Conservation (phyloP, 2,888 invertebrate species). For the Caenorhabditis auriculariae region DNA sequence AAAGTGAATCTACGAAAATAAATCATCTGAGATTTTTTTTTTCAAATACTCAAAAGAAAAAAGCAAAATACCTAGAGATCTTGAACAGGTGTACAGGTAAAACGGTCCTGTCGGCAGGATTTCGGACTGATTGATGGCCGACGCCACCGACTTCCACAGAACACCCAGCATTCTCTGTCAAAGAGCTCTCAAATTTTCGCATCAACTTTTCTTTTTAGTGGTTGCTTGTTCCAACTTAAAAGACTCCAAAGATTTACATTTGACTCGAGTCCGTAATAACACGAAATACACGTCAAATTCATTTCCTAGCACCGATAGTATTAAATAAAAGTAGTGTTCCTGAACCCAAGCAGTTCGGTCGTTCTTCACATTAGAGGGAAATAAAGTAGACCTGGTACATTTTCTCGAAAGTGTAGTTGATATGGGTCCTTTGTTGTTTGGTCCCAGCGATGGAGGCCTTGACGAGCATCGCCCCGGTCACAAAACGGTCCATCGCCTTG, state of each 20-base stretch:
- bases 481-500: constrained; percentile 17
- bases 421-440: constrained; percentile 4
- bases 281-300: background rate
- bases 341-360: too few species aligned
- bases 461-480: constrained; percentile 5
- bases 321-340: background rate
- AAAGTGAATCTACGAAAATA: too few species aligned
- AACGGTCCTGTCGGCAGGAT: constrained; percentile 34
- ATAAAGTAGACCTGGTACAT: background rate
- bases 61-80: constrained; percentile 9
- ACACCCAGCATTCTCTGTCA: constrained; percentile 26
- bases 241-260: too few species aligned
- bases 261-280: too few species aligned
- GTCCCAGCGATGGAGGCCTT: constrained; percentile 7
- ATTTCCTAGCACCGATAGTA: background rate
- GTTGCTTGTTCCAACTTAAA: background rate
- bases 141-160: constrained; percentile 32
- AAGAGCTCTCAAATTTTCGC: background rate
- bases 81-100: constrained; percentile 16
- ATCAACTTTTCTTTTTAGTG: background rate
- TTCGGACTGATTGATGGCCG: constrained; percentile 43
- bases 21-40: too few species aligned
- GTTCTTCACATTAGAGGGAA: too few species aligned
- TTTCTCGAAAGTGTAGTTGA: constrained; percentile 8
- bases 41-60: too few species aligned